Evolutionary conservation across 2,113 vertebrate species (phyloP).

Genomic region (Triplophysa siluroides): DNA sequence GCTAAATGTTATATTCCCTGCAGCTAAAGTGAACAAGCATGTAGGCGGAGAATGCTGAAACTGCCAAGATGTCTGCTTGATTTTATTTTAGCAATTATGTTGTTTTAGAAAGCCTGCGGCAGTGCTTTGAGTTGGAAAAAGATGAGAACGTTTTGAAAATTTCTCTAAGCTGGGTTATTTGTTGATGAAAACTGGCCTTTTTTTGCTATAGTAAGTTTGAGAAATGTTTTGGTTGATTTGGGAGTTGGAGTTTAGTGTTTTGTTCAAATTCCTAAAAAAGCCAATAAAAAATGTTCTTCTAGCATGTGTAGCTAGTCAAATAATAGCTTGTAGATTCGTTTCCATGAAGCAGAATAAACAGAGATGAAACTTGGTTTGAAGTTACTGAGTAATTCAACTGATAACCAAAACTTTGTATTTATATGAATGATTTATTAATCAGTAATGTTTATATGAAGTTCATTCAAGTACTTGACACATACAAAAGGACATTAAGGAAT

Average conservation of each 20-base stretch:
- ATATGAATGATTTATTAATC: conserved; percentile 13
- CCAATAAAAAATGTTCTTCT: background rate
- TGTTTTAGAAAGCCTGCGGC: background rate
- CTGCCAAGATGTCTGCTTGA: background rate
- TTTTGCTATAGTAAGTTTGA: background rate
- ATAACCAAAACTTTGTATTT: background rate
- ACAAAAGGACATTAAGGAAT: conserved; percentile 14
- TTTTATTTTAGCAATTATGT: background rate
- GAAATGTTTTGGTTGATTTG: background rate
- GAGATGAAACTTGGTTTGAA: background rate
- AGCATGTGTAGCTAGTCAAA: background rate
- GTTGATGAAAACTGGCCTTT: background rate
- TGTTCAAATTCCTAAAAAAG: background rate
- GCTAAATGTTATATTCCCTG: conserved; percentile 13
- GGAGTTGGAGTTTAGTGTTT: background rate
- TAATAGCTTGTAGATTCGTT: too few relatives aligned
- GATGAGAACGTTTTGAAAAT: background rate
- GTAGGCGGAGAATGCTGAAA: background rate
- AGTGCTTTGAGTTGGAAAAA: conserved; percentile 20
- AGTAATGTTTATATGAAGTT: background rate
- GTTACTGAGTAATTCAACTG: conserved; percentile 8
- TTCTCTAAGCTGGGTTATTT: background rate
- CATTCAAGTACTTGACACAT: conserved; percentile 16
- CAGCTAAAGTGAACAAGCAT: background rate
- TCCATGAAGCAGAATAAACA: background rate